These are phyloP conservation scores for Tillus elongatus DNA, from an alignment of 2,888 invertebrate genomes.

Conservation along the genomic window DNA sequence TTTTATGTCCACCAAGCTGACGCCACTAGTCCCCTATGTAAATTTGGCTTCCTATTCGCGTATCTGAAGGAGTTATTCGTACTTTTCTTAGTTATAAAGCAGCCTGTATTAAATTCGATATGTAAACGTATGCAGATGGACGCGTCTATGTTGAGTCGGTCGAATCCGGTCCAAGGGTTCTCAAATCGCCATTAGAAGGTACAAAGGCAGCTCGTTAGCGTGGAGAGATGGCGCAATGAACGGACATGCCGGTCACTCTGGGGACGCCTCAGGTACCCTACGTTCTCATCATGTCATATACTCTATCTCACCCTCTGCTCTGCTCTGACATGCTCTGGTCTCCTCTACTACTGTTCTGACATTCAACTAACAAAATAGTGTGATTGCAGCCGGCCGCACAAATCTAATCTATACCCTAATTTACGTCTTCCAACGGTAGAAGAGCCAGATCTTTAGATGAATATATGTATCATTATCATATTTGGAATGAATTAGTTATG, in stretches of 20 bases:
- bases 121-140: conserved; percentile 30
- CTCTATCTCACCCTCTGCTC: too few species aligned
- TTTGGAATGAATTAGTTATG: too few species aligned
- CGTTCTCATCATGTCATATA: conserved; percentile 33
- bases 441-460: too few species aligned
- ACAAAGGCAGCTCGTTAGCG: conserved; percentile 40
- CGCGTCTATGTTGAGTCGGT: conserved; percentile 8
- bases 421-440: too few species aligned
- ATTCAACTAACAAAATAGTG: too few species aligned
- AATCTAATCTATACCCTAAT: too few species aligned
- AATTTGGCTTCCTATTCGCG: conserved; percentile 28
- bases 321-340: too few species aligned
- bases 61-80: conserved; percentile 22
- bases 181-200: conserved; percentile 37
- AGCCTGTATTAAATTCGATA: conserved; percentile 25
- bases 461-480: too few species aligned
- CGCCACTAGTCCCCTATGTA: conserved; percentile 38
- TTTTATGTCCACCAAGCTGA: conserved; percentile 40
- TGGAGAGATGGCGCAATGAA: conserved; percentile 31
- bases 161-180: conserved; percentile 26
- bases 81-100: conserved; percentile 24
- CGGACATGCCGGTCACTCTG: too few species aligned
- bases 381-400: too few species aligned
- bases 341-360: too few species aligned
- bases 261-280: conserved; percentile 39